phyloP scores from a whole-genome alignment of 2,888 invertebrate species.

The Alsophila aescularia region DNA sequence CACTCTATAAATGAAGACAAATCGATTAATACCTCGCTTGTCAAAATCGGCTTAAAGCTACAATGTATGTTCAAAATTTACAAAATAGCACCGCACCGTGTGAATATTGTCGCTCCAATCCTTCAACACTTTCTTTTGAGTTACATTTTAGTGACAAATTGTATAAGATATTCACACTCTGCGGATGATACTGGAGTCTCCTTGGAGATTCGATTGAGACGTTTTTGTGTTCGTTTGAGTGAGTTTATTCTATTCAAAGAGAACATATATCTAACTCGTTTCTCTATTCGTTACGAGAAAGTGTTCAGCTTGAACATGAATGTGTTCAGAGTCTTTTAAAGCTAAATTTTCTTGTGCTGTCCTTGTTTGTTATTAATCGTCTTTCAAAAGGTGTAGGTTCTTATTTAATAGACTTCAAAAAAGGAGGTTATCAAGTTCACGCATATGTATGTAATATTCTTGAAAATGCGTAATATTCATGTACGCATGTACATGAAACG shows the following conservation, averaged over 20 bases:
- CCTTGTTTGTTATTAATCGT: too few relatives aligned
- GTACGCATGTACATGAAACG: too few relatives aligned
- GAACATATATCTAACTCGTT: background rate
- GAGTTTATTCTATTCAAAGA: constrained; percentile 11
- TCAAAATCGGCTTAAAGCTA: too few relatives aligned
- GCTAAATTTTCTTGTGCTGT: background rate
- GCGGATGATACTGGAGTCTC: constrained; percentile 30
- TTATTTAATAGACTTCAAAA: too few relatives aligned
- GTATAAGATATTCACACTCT: constrained; percentile 38
- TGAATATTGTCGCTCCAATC: constrained; percentile 1
- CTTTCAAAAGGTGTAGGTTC: background rate
- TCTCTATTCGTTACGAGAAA: constrained; percentile 9
- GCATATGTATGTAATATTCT: too few relatives aligned
- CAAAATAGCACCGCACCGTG: too few relatives aligned
- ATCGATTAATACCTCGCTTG: too few relatives aligned
- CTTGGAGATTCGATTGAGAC: constrained; percentile 28
- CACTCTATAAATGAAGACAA: too few relatives aligned
- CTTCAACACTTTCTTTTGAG: constrained; percentile 29
- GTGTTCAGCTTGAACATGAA: background rate
- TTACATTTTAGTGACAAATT: constrained; percentile 38
- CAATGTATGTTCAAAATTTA: too few relatives aligned
- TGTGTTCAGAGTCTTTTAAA: background rate
- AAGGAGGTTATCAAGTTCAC: too few relatives aligned
- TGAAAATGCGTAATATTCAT: too few relatives aligned
- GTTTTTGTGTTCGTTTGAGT: constrained; percentile 24